phyloP scores from a whole-genome alignment of 2,113 vertebrate species.

The Eleginops maclovinus region DNA sequence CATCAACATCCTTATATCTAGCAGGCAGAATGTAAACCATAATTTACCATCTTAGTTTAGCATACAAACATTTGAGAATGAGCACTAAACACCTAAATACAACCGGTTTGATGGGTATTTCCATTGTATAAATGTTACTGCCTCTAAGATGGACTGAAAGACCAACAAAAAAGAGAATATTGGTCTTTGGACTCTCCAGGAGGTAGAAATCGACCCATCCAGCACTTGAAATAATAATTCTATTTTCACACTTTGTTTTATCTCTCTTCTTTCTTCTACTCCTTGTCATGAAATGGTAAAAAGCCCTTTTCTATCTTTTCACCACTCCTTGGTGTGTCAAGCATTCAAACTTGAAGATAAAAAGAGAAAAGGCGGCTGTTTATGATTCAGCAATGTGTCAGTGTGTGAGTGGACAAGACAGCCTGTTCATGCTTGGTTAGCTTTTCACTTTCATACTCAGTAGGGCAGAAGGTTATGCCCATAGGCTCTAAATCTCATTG shows the following conservation, averaged over 20 bases:
- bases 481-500: constrained; percentile 55
- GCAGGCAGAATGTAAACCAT: too few species aligned
- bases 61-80: too few species aligned
- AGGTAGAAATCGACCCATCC: not conserved
- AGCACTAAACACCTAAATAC: too few species aligned
- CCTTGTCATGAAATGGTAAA: constrained; percentile 8
- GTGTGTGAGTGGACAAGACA: constrained; percentile 66
- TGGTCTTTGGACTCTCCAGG: not conserved
- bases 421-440: constrained; percentile 66
- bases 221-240: not conserved
- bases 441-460: constrained; percentile 63
- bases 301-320: constrained; percentile 16
- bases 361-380: constrained; percentile 33
- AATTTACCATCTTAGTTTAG: too few species aligned
- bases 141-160: constrained; percentile 30
- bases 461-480: constrained; percentile 64
- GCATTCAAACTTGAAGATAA: constrained; percentile 42
- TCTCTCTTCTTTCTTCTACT: not conserved
- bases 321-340: constrained; percentile 34
- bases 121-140: constrained; percentile 20
- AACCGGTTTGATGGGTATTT: too few species aligned
- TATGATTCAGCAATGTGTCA: constrained; percentile 74
- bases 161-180: constrained; percentile 25
- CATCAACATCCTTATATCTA: too few species aligned
- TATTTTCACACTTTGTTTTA: constrained; percentile 23